Evolutionary conservation across 2,113 vertebrate species (phyloP), one percentile per base, ranked within the genome.

Genomic region (Oxyura jamaicensis): DNA sequence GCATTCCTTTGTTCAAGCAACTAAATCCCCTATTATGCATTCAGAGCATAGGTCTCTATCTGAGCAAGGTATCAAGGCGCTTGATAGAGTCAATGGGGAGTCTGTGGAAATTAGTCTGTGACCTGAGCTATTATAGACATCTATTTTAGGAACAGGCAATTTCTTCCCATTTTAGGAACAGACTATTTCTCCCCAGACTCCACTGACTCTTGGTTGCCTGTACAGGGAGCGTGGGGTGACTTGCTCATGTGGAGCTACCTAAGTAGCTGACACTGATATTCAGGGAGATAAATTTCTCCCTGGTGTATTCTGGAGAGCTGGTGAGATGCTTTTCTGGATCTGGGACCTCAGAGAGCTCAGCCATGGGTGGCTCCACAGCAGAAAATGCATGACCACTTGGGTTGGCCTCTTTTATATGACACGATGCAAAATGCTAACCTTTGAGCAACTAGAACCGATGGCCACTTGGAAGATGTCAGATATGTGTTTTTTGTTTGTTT

Each of bases 161-260:
- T 65, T 68, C 10, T 22, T 6, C 31, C 7, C 48, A 6, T 5
- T 13, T 39, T 53, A 28, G 72, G 53, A 55, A 25, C 6, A 46
- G 82, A 60, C 7, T 65, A 26, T 42, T 65, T 68, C 10, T 22
- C 8, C 31, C 48, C 46, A 50, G 4, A 13, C 10, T 59, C 46
- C 10, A 16, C 6, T 41, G 39, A 18, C 58, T 63, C 15, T 39
- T 16, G 42, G 29, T 42, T 44, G 68, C 14, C 19, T 83, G 1
- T 13, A 6, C 6, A 6, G 11, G 29, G 17, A 81, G 0, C 56
- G 35, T 0, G 1, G 10, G 5, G 7, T 69, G 36, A 23, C 11
- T 41, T 21, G 0, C 12, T 62, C 22, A 35, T 16, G 23, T 4
- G 10, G 73, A 39, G 13, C 33, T 69, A 15, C 15, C 16, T 58